These are phyloP conservation scores for Hystrix cristata DNA, from an alignment of 2,113 vertebrate genomes.

Conservation along the genomic window DNA sequence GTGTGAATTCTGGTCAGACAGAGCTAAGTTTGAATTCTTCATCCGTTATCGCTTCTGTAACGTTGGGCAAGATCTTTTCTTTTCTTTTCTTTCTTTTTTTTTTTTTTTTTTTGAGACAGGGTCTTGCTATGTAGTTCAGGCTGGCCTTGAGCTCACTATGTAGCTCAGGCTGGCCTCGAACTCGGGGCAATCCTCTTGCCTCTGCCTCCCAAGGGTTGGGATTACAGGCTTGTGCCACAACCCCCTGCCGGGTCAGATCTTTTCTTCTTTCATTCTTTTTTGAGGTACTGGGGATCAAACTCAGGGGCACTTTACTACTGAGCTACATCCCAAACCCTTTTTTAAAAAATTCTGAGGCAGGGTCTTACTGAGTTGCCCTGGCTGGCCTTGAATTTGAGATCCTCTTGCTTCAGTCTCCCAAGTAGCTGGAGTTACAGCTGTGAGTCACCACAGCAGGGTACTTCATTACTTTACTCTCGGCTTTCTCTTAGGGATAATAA, in stretches of 20 bases:
- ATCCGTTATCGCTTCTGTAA: slow-evolving; percentile 13
- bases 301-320: background rate
- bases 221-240: too few species aligned
- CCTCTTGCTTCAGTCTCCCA: background rate
- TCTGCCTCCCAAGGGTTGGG: too few species aligned
- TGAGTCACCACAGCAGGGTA: background rate
- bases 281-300: background rate
- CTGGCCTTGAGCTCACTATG: too few species aligned
- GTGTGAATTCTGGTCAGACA: background rate
- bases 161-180: too few species aligned
- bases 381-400: background rate
- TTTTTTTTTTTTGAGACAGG: too few species aligned
- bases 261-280: background rate
- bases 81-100: background rate
- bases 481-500: background rate
- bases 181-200: too few species aligned
- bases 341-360: background rate
- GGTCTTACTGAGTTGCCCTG: background rate
- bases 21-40: slow-evolving; percentile 24
- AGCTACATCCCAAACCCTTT: background rate
- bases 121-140: too few species aligned
- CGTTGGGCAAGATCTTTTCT: background rate
- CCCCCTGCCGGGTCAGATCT: too few species aligned
- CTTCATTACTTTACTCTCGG: slow-evolving; percentile 4
- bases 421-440: background rate